A percentile compares a stretch with the other conserved stretches of the same genome.
These are phyloP conservation scores for Phoenicopterus ruber DNA, from an alignment of 2,113 vertebrate genomes.

Conservation along the genomic window DNA sequence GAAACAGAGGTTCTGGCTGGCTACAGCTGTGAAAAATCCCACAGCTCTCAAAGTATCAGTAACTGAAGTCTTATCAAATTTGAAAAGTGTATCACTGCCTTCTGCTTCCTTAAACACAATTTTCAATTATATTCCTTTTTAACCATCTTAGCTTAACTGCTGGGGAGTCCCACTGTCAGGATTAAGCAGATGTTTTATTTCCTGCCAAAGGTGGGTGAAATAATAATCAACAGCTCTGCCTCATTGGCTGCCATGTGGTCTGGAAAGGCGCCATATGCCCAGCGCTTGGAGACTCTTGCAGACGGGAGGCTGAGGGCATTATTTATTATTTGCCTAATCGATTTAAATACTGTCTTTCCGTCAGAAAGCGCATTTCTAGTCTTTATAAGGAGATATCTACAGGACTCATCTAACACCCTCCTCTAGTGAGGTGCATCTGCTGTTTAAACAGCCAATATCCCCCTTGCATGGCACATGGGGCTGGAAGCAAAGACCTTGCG, in stretches of 20 bases:
- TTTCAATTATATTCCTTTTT: background rate
- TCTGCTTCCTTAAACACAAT: background rate
- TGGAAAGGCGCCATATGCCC: background rate
- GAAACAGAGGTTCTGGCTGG: background rate
- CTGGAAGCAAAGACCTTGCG: background rate
- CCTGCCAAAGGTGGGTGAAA: constrained; percentile 27
- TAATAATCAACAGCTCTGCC: constrained; percentile 5
- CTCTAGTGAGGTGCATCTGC: background rate
- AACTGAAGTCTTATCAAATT: background rate
- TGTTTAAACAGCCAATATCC: background rate
- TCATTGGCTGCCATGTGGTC: background rate
- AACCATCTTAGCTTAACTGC: background rate
- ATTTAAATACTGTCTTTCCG: background rate
- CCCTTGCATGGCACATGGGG: background rate
- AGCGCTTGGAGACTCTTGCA: background rate
- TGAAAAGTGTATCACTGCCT: background rate
- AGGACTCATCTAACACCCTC: background rate
- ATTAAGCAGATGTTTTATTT: constrained; percentile 27
- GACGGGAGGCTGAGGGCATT: background rate
- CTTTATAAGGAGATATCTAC: background rate
- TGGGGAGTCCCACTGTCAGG: background rate
- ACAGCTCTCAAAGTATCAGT: background rate
- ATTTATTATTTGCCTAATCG: constrained; percentile 8
- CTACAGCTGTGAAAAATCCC: background rate
- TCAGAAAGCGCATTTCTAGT: background rate